Base-by-base conservation (phyloP, 2,113 vertebrate species). In the Protomyctophum bolini region DNA sequence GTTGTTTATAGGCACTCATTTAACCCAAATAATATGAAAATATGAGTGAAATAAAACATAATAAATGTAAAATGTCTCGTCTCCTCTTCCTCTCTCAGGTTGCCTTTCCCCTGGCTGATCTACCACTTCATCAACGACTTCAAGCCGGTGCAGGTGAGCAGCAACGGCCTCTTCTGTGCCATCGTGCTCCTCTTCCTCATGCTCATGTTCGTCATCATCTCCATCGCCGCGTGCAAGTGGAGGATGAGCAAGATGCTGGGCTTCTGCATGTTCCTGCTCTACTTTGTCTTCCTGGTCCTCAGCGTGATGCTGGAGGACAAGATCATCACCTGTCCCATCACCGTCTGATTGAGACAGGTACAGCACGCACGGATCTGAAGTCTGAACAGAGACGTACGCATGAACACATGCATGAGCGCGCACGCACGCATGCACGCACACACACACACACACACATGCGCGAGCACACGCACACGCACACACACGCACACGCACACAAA, bases 171-270 rank as follows among this genome's bases (percentile, higher is more conserved):
- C n/a, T 94, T 94, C 89, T 94, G 92, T 33, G 90, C 92, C 84
- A 94, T 94, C 10, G 92, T 94, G 29, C 89, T 94, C 63, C 92
- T 93, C 78, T 94, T 94, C 89, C 83, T 94, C 76, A 94, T 94
- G 92, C 90, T 94, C 9, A 86, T 93, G 70, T 94, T 94, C 6
- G 92, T 94, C 89, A 94, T 90, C 64, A 70, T 89, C 21, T 94
- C 92, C 86, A 94, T 94, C 21, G 92, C 86, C 0, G 68, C 68
- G 28, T 93, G 92, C 83, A 92, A 88, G 55, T 94, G 92, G 92
- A 91, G 0, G 63, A 92, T 94, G 92, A 94, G 92, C 86, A 94
- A 93, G 73, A 0, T 84, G 0, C 83, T 94, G 48, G 92, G 92
- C 54, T 49, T 87, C 0, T 0, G 88, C 58, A 94, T 94, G 92